Base-by-base conservation (phyloP, 2,113 vertebrate genomes). In the Leptobrachium ailaonicum region DNA sequence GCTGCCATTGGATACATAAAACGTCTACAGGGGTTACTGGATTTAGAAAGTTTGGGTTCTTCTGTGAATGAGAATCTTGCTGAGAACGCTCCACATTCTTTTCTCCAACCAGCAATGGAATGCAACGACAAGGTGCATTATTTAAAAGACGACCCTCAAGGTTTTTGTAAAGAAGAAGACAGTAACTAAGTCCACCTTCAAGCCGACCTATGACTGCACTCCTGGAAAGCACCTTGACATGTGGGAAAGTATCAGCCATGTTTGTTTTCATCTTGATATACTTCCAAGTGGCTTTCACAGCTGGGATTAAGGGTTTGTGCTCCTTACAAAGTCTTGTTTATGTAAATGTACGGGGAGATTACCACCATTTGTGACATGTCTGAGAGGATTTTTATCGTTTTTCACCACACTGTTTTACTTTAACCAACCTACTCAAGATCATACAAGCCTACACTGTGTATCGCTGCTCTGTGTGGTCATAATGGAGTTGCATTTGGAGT, bases 1-100 rank as follows among this genome's bases (percentile, higher is more conserved):
- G 94, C 94, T 0, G 94, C 95, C 67, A 95, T 95, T 82, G 87
- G 90, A 66, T 95, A 96, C 88, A 96, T 96, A 84, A 92, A 91
- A 4, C 89, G 95, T 82, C 89, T 95, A 75, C 94, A 95, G 86
- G 87, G 86, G 6, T 85, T 95, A 81, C 91, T 96, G 66, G 84
- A 90, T 64, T 71, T 82, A 0, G 71, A 79, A 14, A 82, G 87
- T 0, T 77, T 82, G 8, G 67, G 82, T 10, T 32, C 72, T 5
- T 41, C 73, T 1, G 12, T 71, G 4, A 8, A 72, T 10, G 68
- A 54, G 1, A 4, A 32, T 3, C 4, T 10, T 41, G 2, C 3
- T n/a, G 60, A 44, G n/a, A 62, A 42, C 32, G 5, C 42, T 4
- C 10, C 20, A 1, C 8, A 42, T 8, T 50, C 68, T 20, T 20